These are phyloP conservation scores for Lontra canadensis DNA, from an alignment of 2,113 vertebrate genomes.

Conservation along the genomic window DNA sequence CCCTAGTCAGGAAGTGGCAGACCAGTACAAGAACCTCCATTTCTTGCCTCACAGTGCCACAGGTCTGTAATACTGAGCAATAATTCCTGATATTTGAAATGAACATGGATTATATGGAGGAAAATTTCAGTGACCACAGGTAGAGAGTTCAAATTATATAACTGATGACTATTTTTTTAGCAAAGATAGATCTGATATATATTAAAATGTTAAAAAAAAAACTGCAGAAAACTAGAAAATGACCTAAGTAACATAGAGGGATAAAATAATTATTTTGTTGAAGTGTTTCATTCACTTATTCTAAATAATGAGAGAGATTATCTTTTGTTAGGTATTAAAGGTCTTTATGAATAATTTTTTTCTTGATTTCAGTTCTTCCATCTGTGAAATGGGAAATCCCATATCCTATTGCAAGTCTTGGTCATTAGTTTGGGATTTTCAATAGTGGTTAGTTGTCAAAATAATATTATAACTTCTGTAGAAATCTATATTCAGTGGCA, in stretches of 20 bases:
- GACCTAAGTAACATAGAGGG: not conserved
- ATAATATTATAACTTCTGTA: not conserved
- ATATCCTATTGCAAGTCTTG: fast-evolving
- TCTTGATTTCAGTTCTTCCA: not conserved
- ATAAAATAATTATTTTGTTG: not conserved
- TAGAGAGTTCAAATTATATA: not conserved
- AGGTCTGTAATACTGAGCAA: not conserved
- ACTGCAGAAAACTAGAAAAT: not conserved
- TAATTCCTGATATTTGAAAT: not conserved
- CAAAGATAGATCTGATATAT: not conserved
- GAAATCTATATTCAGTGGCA: not conserved
- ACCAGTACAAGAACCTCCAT: fast-evolving
- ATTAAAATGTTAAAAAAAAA: not conserved
- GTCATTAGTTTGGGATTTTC: not conserved
- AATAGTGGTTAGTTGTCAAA: not conserved
- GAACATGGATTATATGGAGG: too few relatives aligned
- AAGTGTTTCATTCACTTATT: not conserved
- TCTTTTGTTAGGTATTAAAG: not conserved
- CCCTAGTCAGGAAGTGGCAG: not conserved
- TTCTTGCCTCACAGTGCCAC: not conserved
- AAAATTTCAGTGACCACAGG: not conserved
- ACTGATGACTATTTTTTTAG: not conserved
- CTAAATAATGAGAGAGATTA: not conserved
- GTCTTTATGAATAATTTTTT: not conserved
- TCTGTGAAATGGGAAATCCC: not conserved